Evolutionary conservation across 2,113 vertebrate species (phyloP).

Genomic region (Copsychus sechellarum): DNA sequence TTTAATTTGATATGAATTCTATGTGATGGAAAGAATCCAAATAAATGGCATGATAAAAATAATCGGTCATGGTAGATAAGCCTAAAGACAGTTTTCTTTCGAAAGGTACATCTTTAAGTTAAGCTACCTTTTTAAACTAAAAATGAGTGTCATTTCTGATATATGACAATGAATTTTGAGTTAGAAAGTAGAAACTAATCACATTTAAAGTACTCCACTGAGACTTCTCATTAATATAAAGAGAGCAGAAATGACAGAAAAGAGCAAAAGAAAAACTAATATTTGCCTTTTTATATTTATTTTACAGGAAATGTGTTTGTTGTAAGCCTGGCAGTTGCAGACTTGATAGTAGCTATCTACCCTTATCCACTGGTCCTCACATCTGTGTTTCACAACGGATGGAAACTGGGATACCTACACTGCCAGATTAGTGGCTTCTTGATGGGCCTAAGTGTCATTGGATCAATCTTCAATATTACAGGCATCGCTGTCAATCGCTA

Average conservation of each 20-base stretch:
- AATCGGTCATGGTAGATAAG: background rate
- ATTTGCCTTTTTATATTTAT: conserved; percentile 66
- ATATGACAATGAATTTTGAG: background rate
- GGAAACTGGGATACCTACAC: conserved; percentile 89
- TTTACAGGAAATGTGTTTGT: conserved; percentile 88
- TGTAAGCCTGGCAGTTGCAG: conserved; percentile 90
- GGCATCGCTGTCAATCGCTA: conserved; percentile 96
- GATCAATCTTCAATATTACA: conserved; percentile 96
- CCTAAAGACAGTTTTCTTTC: background rate
- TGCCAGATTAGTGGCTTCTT: conserved; percentile 95
- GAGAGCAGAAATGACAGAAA: background rate
- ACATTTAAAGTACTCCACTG: background rate
- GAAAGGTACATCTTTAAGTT: background rate
- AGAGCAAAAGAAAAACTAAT: conserved; percentile 26
- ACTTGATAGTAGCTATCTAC: conserved; percentile 94
- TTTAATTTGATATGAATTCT: background rate
- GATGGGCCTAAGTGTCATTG: conserved; percentile 94
- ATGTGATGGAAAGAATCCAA: background rate
- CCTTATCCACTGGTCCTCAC: conserved; percentile 91
- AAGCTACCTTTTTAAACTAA: background rate
- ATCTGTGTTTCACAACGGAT: conserved; percentile 90
- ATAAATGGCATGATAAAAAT: background rate
- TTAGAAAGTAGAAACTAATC: background rate
- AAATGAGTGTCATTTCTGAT: background rate
- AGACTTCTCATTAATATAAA: background rate